Base-by-base conservation (phyloP, 2,797 vertebrate species). In the Gouania willdenowi region DNA sequence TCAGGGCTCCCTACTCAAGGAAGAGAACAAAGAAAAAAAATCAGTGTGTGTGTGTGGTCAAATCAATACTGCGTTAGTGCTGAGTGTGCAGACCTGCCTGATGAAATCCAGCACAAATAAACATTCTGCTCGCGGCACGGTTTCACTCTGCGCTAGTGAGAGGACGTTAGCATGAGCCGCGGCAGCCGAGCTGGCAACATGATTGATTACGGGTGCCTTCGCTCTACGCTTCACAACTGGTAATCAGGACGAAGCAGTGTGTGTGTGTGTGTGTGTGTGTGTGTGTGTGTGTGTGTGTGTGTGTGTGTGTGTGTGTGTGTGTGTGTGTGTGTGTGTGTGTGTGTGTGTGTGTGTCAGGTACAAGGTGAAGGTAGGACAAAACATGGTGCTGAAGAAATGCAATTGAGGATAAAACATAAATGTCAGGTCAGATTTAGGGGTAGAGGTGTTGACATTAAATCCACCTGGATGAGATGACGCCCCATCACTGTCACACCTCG, bases 121-220 rank as follows among this genome's bases (percentile, higher is more conserved):
- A 77, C 69, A 76, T 62, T 63, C 69, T 55, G 56, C 58, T 54
- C 52, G 11, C 36, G 49, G 42, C 11, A 2, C 27, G 8, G 33
- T 25, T 44, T 71, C 59, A 19, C 54, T 40, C 46, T 12, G 59
- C 60, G 9, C 47, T 1, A n/a, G 12, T 59, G 29, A 39, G 30
- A 30, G 49, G 65, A 52, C 17, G 32, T 56, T 59, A 69, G 43
- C 20, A n/a, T 11, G 41, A 59, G 56, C 52, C 44, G 9, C 62
- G 0, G 48, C 67, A 68, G 52, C 55, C 6, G 29, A 23, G 59
- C 58, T 75, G 77, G 73, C 81, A 77, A 41, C 40, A 10, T 84
- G 79, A 84, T 83, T 80, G 79, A 84, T 85, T 69, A 82, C 69
- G 35, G 71, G 75, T 20, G 55, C 50, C 20, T 43, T 35, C 46